These are phyloP conservation scores for Trachops cirrhosus DNA, from an alignment of 2,797 vertebrate genomes.

Conservation along the genomic window DNA sequence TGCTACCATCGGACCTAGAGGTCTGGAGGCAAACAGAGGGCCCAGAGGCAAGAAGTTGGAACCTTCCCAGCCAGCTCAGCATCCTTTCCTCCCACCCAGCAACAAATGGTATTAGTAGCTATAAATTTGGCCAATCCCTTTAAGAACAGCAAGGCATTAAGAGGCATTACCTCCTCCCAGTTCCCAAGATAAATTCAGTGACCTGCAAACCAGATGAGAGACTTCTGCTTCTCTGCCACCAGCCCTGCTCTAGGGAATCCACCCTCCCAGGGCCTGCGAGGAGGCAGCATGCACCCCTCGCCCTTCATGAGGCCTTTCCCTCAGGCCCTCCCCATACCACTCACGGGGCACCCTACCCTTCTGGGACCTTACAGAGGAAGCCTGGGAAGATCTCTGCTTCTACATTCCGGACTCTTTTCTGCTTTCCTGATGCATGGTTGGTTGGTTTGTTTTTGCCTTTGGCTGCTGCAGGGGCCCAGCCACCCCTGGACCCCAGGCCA, in stretches of 20 bases:
- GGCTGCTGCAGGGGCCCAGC: not conserved
- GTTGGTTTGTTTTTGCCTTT: not conserved
- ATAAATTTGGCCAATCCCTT: slow-evolving; percentile 67
- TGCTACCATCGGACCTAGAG: no score
- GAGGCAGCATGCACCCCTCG: not conserved
- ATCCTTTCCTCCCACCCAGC: not conserved
- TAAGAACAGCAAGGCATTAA: slow-evolving; percentile 61
- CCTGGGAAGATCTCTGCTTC: not conserved
- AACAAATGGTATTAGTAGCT: slow-evolving; percentile 61
- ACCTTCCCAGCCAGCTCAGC: not conserved
- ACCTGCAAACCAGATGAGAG: slow-evolving; percentile 24
- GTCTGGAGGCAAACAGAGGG: not conserved
- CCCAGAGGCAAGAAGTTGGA: not conserved
- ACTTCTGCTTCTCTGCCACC: not conserved
- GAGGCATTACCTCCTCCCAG: not conserved
- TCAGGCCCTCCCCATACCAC: not conserved
- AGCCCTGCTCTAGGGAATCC: not conserved
- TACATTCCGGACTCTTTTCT: not conserved
- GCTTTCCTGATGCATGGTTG: not conserved
- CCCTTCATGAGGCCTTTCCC: not conserved
- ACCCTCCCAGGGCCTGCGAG: not conserved
- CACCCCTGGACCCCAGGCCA: not conserved
- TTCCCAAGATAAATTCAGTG: not conserved
- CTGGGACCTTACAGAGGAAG: not conserved
- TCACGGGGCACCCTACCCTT: not conserved